A percentile compares a stretch with the other conserved stretches of the same genome.
These are phyloP conservation scores for Drosophila saltans DNA, from an alignment of 1,140 invertebrate species.

Conservation along the genomic window DNA sequence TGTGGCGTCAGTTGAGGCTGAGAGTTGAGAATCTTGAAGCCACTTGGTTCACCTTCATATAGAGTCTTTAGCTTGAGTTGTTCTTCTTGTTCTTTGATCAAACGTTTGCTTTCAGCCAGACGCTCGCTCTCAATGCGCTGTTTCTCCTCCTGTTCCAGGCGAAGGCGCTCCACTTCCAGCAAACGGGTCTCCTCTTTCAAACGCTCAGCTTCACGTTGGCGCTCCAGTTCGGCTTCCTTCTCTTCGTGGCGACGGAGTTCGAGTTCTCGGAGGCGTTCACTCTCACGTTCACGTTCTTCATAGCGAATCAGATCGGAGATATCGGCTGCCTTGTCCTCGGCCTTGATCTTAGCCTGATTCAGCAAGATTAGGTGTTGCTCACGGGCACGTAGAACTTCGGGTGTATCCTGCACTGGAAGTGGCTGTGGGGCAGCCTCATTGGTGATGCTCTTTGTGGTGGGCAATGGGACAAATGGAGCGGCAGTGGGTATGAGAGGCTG, in stretches of 20 bases:
- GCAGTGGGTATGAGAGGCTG: slow-evolving; percentile 27
- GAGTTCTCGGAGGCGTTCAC: slow-evolving; percentile 46
- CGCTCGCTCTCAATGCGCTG: slow-evolving; percentile 50
- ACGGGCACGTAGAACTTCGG: slow-evolving; percentile 42
- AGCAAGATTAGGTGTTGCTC: slow-evolving; percentile 65
- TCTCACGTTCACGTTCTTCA: slow-evolving; percentile 59
- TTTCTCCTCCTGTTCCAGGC: slow-evolving; percentile 55
- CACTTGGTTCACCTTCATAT: slow-evolving; percentile 21
- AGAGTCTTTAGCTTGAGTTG: slow-evolving; percentile 15
- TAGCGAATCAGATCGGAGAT: slow-evolving; percentile 46
- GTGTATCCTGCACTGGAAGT: slow-evolving; percentile 42
- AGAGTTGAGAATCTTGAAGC: slow-evolving; percentile 32
- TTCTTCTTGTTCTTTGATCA: slow-evolving; percentile 35
- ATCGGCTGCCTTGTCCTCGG: slow-evolving; percentile 61
- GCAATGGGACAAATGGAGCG: slow-evolving; percentile 19
- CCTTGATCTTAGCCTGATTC: slow-evolving; percentile 46
- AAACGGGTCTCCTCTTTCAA: slow-evolving; percentile 49
- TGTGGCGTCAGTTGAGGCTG: slow-evolving; percentile 15
- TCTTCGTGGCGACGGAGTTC: slow-evolving; percentile 54
- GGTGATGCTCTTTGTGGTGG: slow-evolving; percentile 32
- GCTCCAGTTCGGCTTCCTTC: slow-evolving; percentile 48
- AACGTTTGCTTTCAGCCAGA: slow-evolving; percentile 16
- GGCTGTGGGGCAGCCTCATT: slow-evolving; percentile 1
- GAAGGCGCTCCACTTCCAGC: slow-evolving; percentile 50
- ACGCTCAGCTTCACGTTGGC: slow-evolving; percentile 51